Evolutionary conservation across 2,888 invertebrate genomes (phyloP).

Genomic region (Rugalucina vietnamica): DNA sequence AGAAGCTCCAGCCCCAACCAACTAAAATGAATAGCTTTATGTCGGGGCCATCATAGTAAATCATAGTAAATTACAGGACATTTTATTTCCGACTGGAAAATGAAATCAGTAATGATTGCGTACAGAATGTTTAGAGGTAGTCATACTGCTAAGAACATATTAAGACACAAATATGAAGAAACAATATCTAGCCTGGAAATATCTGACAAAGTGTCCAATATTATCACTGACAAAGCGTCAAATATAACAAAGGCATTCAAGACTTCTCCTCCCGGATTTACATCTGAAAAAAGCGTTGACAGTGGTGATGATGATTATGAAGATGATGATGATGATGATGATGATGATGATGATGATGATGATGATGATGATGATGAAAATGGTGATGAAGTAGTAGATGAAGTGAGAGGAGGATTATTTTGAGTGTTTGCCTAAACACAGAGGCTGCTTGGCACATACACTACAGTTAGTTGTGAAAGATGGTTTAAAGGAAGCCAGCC

Average conservation of each 20-base stretch:
- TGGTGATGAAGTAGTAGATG: no score
- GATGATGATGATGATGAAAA: not conserved
- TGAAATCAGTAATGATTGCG: slow-evolving; percentile 40
- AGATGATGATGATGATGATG: not conserved
- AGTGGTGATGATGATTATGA: slow-evolving; percentile 1
- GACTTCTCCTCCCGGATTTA: slow-evolving; percentile 25
- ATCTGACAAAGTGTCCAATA: slow-evolving; percentile 15
- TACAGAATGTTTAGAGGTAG: slow-evolving; percentile 36
- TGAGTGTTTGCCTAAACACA: slow-evolving; percentile 9
- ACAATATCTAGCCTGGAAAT: slow-evolving; percentile 33
- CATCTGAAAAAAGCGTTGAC: not conserved
- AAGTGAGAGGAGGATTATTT: not conserved
- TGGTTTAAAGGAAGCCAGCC: slow-evolving; percentile 1
- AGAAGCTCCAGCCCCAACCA: no score
- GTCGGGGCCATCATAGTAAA: no score
- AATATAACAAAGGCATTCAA: slow-evolving; percentile 51
- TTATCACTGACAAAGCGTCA: slow-evolving; percentile 55
- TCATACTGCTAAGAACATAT: slow-evolving; percentile 49
- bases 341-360: not conserved
- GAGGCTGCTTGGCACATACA: slow-evolving; percentile 22
- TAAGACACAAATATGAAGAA: slow-evolving; percentile 52
- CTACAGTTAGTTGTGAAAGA: slow-evolving; percentile 18
- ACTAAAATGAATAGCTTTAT: no score
- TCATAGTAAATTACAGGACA: slow-evolving; percentile 56
- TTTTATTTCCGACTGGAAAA: slow-evolving; percentile 32